Evolutionary conservation across 2,113 vertebrate species (phyloP), one percentile per base, ranked within the genome.

Genomic region (Rattus rattus): DNA sequence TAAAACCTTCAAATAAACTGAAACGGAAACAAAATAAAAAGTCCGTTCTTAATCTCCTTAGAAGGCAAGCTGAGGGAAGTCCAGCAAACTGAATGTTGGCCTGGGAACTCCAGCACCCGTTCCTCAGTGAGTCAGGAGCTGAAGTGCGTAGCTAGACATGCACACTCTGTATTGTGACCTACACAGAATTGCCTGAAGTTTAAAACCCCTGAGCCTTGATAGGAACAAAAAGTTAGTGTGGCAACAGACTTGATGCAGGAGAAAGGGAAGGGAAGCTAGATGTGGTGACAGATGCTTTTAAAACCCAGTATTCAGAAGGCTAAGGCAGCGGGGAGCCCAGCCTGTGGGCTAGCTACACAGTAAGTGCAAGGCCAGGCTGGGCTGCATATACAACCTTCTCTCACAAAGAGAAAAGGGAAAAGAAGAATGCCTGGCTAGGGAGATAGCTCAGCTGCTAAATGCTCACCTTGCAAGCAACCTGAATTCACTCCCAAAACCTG

Each of bases 1-100:
- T 98, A 98, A 98, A 98, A 96, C 97, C 90, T 97, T 95, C 97
- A 98, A 97, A 98, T 97, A 97, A 98, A 98, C 92, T 90, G 97
- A 95, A 96, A 97, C 72, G 80, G 97, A 98, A 98, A 98, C 96
- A 96, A 96, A 97, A 96, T 89, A 97, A 95, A 84, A 96, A 94
- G 96, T 97, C 94, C 93, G 16, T 95, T 95, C 92, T 77, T 96
- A 96, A 96, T 98, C 92, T 97, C 97, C 97, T 98, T 97, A 98
- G 97, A 97, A 97, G 97, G 96, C 93, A 97, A 95, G 63, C 86
- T 56, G 81, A 84, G 94, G 94, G 92, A 39, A 92, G 61, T 70
- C 90, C 28, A 93, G 86, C 26, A 69, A 80, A 77, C 92, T 65
- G 79, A 77, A 22, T 3, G n/a, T 65, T 93, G 96, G 84, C 79